Evolutionary conservation across 2,888 invertebrate genomes (phyloP), one percentile per base, ranked within the genome.

Genomic region (Cryptocheilus praepositus): DNA sequence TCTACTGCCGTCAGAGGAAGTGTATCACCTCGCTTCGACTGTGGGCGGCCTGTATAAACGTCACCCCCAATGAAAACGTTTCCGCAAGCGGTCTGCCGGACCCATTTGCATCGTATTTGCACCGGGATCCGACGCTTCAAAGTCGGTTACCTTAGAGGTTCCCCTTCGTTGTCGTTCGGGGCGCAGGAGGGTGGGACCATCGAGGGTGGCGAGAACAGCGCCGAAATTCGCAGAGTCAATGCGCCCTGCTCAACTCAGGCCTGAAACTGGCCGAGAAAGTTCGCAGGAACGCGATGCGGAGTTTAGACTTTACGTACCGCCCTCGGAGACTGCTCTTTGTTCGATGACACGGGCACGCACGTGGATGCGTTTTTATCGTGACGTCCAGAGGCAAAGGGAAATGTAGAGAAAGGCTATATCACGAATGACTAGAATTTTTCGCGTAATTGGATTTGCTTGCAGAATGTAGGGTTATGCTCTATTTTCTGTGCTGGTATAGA

Each of bases 221-320:
- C 63, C 60, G 70, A 67, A 66, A 63, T 73, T 71, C 62, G 67
- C 67, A 71, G 71, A 71, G 73, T 71, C 71, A 71, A 71, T 66
- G 67, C 57, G 67, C 36, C 36, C 70, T 44, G 67, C 62, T 22
- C 67, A 67, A 71, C 67, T 62, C 57, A 51, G 62, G 44, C 55
- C 64, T 59, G 70, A 64, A 67, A 67, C 61, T 72, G 63, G 5
- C 45, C 22, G 15, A 1, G 13, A 19, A 56, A n/a, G 21, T 19
- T 16, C 21, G 5, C 36, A 18, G 19, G 7, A 43, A 51, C 19
- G 53, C 19, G 16, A 18, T 44, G 13, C 19, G 19, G 11, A 52
- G 54, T 36, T 36, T 36, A 36, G 36, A 36, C 36, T 36, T 36
- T 11, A 36, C 36, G 36, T 36, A 11, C 36, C 36, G 11, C 36